Evolutionary conservation across 2,113 vertebrate species (phyloP), one percentile per base, ranked within the genome.

Genomic region (Marcusenius ussheri): DNA sequence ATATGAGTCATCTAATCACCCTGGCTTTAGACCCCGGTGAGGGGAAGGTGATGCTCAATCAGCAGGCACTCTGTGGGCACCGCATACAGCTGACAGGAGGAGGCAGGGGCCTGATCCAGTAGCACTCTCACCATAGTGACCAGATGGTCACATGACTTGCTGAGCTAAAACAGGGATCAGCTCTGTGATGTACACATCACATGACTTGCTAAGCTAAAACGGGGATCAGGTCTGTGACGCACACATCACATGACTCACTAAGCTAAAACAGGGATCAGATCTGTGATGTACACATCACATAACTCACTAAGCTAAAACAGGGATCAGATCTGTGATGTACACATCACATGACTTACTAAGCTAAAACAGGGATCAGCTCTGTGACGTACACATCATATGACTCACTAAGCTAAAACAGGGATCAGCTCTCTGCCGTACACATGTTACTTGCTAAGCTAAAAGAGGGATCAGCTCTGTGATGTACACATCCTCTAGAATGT

Each of bases 21-120:
- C 70, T 77, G 31, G 35, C 88, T n/a, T 19, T 27, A 6, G 90
- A 88, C 39, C 39, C 50, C 74, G 19, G 31, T 83, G 88, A 91
- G 11, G 90, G 53, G 51, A 91, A 70, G 5, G 17, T 91, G 50
- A 53, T 88, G 88, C 83, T 62, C 50, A 90, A 90, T 83, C 70
- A 70, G 89, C 88, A 90, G 21, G 89, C 7, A 27, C 45, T 35
- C 87, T 58, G 88, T 66, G n/a, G 39, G 39, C 15, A 66, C 62
- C 3, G 0, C 24, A n/a, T n/a, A 17, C 10, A 11, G 21, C n/a
- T 42, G 45, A 47, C 13, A 51, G 3, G 49, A 51, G 8, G 13
- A 24, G 15, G 85, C 50, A 87, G 31, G 49, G 27, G 24, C 5
- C n/a, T 31, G 10, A 27, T 47, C 27, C 21, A 17, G 84, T 31